phyloP scores from a whole-genome alignment of 2,797 vertebrate genomes.

The Menidia menidia region DNA sequence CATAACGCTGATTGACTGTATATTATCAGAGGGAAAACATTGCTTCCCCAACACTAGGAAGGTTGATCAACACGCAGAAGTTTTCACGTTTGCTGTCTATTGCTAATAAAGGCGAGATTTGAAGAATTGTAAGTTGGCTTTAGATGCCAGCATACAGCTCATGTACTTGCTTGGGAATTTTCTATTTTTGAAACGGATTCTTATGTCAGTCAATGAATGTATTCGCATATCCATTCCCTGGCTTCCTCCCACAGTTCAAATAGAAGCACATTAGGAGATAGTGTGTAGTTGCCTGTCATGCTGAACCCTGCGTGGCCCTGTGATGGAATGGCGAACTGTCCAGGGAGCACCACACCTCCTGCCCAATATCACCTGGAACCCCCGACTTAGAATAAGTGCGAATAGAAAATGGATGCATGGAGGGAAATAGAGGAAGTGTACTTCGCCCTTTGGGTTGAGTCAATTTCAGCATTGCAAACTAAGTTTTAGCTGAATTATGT shows the following conservation, averaged over 20 bases:
- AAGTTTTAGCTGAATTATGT: constrained; percentile 6
- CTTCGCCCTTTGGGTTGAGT: constrained; percentile 4
- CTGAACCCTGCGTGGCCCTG: constrained; percentile 13
- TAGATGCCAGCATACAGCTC: constrained; percentile 29
- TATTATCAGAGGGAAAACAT: constrained; percentile 44
- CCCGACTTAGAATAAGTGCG: too few species aligned
- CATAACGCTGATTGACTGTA: constrained; percentile 46
- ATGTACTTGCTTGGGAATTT: constrained; percentile 34
- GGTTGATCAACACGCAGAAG: constrained; percentile 57
- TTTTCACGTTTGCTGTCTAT: constrained; percentile 41
- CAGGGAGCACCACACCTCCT: too few species aligned
- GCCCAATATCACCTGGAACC: too few species aligned
- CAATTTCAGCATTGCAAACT: not conserved
- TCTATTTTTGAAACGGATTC: constrained; percentile 34
- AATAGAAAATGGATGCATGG: too few species aligned
- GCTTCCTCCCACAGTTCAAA: too few species aligned
- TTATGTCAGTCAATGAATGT: constrained; percentile 46
- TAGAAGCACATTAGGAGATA: too few species aligned
- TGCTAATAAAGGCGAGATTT: constrained; percentile 36
- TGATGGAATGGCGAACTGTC: too few species aligned
- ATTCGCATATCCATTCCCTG: not conserved
- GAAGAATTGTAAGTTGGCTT: constrained; percentile 34
- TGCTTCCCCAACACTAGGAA: constrained; percentile 36
- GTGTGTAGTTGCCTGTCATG: constrained; percentile 9
- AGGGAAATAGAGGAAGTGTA: too few species aligned